Evolutionary conservation across 2,797 vertebrate species (phyloP).

Genomic region (Atherinosoma microstoma): DNA sequence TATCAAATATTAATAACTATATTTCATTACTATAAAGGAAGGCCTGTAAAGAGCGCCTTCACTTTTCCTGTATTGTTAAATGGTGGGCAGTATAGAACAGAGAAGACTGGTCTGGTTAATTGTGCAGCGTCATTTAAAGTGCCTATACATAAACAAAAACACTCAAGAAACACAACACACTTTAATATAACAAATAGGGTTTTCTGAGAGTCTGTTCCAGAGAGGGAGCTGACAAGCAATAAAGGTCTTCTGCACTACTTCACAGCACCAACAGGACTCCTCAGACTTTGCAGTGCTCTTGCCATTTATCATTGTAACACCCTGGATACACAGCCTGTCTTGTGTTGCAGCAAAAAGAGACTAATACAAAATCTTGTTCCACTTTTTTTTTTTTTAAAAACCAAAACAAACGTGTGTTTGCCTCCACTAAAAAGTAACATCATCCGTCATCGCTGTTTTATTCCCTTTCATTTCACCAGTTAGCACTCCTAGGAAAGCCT

Average conservation of each 20-base stretch:
- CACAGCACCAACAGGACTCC: background rate
- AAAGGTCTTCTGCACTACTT: background rate
- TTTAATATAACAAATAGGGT: background rate
- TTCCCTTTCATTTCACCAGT: background rate
- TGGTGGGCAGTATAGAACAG: background rate
- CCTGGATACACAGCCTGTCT: background rate
- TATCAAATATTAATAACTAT: background rate
- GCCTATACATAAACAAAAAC: background rate
- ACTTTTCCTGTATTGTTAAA: background rate
- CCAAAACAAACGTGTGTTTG: background rate
- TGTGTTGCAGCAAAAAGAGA: background rate
- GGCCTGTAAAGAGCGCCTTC: background rate
- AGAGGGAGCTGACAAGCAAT: slow-evolving; percentile 3
- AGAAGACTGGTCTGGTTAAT: background rate
- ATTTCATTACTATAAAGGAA: background rate
- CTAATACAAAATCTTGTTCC: background rate
- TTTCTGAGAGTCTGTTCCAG: slow-evolving; percentile 1
- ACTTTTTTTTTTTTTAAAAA: background rate
- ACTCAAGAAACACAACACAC: background rate
- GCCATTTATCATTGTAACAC: background rate
- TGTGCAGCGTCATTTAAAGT: background rate
- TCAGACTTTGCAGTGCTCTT: slow-evolving; percentile 3
- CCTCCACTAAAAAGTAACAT: background rate
- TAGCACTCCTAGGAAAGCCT: slow-evolving; percentile 8
- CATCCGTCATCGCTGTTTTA: slow-evolving; percentile 29